Evolutionary conservation across 1,140 invertebrate genomes (phyloP).

Genomic region (Pachyrhynchus sulphureomaculatus): DNA sequence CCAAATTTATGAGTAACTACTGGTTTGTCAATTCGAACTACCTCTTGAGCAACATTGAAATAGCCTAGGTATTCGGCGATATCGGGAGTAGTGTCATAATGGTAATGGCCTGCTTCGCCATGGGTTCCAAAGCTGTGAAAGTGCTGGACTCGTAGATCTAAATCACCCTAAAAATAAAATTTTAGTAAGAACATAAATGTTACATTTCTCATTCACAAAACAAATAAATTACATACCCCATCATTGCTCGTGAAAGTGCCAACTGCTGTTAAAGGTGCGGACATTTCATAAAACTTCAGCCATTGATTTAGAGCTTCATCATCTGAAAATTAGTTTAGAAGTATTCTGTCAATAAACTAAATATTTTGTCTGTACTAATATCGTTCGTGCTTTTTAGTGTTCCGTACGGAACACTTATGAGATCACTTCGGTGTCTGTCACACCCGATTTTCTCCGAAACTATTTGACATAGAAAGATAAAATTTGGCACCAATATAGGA

Average conservation of each 20-base stretch:
- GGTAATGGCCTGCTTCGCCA: constrained; percentile 93
- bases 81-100: constrained; percentile 87
- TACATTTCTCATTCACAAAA: too few relatives aligned
- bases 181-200: too few relatives aligned
- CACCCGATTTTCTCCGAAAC: too few relatives aligned
- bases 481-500: too few relatives aligned
- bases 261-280: constrained; percentile 80
- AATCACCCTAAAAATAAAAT: constrained; percentile 58
- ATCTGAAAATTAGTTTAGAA: constrained; percentile 10
- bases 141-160: constrained; percentile 90
- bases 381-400: too few relatives aligned
- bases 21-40: constrained; percentile 83
- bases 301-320: constrained; percentile 80
- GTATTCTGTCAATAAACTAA: too few relatives aligned
- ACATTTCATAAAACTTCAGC: constrained; percentile 90
- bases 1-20: constrained; percentile 56
- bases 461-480: too few relatives aligned
- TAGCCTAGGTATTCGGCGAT: constrained; percentile 84
- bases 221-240: constrained; percentile 29
- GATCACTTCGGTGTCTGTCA: too few relatives aligned
- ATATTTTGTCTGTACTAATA: too few relatives aligned
- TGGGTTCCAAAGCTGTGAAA: constrained; percentile 90
- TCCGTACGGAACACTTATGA: too few relatives aligned
- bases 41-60: constrained; percentile 72
- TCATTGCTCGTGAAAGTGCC: constrained; percentile 88